A percentile compares a stretch with the other conserved stretches of the same genome.
These are phyloP conservation scores for Paraescarpia echinospica DNA, from an alignment of 1,140 invertebrate species.

Conservation along the genomic window DNA sequence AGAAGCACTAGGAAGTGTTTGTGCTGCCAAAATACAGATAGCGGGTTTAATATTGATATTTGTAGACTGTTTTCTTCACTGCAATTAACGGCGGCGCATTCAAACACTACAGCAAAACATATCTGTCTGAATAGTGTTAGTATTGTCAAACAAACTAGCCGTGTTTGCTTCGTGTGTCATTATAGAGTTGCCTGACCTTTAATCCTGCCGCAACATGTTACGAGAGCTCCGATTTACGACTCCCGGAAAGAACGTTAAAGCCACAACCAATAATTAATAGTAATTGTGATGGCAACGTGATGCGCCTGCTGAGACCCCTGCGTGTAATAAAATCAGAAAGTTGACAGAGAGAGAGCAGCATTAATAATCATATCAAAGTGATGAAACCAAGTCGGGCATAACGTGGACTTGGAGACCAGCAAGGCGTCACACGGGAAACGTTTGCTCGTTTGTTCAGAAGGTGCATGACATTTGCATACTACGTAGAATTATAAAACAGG, in stretches of 20 bases:
- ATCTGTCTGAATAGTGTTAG: too few species aligned
- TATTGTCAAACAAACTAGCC: not conserved
- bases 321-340: not conserved
- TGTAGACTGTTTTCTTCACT: too few species aligned
- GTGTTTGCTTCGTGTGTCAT: not conserved
- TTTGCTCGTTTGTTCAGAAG: too few species aligned
- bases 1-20: too few species aligned
- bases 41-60: too few species aligned
- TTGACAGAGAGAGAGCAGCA: not conserved
- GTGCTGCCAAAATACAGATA: too few species aligned
- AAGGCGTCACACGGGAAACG: too few species aligned
- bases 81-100: too few species aligned
- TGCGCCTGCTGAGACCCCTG: not conserved
- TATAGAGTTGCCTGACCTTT: not conserved
- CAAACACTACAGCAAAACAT: too few species aligned
- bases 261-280: not conserved
- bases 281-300: not conserved
- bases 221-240: not conserved
- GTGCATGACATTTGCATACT: too few species aligned
- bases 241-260: not conserved
- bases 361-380: conserved; percentile 1
- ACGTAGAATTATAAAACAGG: too few species aligned
- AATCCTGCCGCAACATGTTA: not conserved
- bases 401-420: too few species aligned
- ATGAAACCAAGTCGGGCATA: not conserved